Evolutionary conservation across 2,888 invertebrate species (phyloP).

Genomic region (Lithophane semibrunnea): DNA sequence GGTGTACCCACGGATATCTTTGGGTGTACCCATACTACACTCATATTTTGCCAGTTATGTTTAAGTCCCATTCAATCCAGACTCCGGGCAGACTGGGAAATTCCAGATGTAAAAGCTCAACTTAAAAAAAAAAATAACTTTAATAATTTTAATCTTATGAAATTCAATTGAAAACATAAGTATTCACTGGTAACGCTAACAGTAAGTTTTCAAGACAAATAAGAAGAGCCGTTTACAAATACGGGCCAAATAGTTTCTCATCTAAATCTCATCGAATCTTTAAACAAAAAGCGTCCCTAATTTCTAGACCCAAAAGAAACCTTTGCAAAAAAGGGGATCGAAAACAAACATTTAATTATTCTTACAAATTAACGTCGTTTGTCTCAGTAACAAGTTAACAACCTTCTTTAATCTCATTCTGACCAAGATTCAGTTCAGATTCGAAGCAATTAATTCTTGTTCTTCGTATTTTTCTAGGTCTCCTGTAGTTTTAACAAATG

Average conservation of each 20-base stretch:
- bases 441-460: constrained; percentile 60
- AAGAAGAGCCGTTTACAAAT: neutral
- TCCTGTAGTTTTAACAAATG: constrained; percentile 42
- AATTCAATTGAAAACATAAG: too few species aligned
- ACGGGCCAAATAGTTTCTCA: neutral
- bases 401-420: constrained; percentile 61
- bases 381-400: constrained; percentile 62
- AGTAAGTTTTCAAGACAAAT: neutral
- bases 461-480: constrained; percentile 61
- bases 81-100: too few species aligned
- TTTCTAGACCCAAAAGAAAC: constrained; percentile 26
- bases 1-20: too few species aligned
- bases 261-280: neutral
- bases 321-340: constrained; percentile 38
- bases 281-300: constrained; percentile 36
- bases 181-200: neutral
- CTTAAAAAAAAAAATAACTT: too few species aligned
- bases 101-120: neutral
- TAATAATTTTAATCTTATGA: too few species aligned
- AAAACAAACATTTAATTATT: constrained; percentile 63
- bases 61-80: too few species aligned
- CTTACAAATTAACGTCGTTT: constrained; percentile 62
- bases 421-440: constrained; percentile 60
- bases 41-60: too few species aligned
- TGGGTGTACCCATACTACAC: too few species aligned